Base-by-base conservation (phyloP, 2,888 invertebrate genomes). In the Amphipoea lucens region DNA sequence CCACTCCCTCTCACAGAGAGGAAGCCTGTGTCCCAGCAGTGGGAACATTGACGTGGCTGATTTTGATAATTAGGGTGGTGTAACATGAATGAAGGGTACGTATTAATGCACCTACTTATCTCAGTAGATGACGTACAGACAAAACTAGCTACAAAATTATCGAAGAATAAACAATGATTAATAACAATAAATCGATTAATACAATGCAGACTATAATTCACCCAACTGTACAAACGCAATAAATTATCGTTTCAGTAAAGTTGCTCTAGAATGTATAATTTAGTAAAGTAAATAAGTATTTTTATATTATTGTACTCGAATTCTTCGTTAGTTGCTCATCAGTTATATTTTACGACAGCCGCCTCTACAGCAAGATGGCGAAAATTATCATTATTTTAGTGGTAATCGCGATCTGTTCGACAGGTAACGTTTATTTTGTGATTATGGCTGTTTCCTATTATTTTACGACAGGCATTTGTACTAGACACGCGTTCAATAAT, bases 191-290 rank as follows among this genome's bases (percentile, higher is more conserved):
- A 76, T n/a, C 36, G 20, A 45, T 48, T 7, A 60, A 51, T 2
- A 82, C 83, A 86, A 86, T 86, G 36, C 62, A 36, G 14, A 6
- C 3, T 51, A 42, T 70, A 74, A 54, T 74, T 42, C 40, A 0
- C 5, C 29, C 87, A 87, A n/a, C 68, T 84, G 70, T 7, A 6
- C 60, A 84, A 74, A 84, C 63, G 48, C 4, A 73, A 80, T 87
- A 74, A 84, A 79, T 78, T 63, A 51, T 57, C 54, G 12, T 70
- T 86, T 81, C 60, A 83, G 20, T 12, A 40, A n/a, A n/a, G 20
- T 40, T 67, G n/a, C 45, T 63, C 12, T 29, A 80, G 17, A 70
- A 69, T 14, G 4, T 51, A 36, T 65, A 40, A 54, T 74, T 69
- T 42, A 62, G 4, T 48, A 29, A 48, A 4, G 54, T 79, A 66